Evolutionary conservation across 2,797 vertebrate species (phyloP), one percentile per base, ranked within the genome.

Genomic region (Rachycentron canadum): DNA sequence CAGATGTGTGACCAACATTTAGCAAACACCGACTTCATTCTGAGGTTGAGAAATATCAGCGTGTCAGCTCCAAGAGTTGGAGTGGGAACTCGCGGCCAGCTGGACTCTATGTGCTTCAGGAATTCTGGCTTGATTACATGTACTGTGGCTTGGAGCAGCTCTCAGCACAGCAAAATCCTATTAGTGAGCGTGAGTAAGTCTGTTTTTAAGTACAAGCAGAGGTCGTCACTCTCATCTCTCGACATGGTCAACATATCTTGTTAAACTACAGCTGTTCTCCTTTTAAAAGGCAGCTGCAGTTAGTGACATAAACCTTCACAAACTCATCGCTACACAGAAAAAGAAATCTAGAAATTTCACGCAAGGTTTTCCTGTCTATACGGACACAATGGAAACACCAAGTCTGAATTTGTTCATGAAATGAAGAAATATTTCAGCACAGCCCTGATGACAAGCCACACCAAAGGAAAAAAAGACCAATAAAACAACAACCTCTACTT

Each of bases 11-110:
- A 79, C 55, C 53, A 61, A 82, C 68, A 75, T 78, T 87, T 56
- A 43, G 61, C 73, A 77, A 82, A 84, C 2, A n/a, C 73, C 67
- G 83, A 89, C 74, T 86, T 84, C 64, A 83, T 84, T 59, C 70
- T 14, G 26, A 61, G 50, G 52, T 74, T 61, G 63, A 78, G 68
- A 41, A 7, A 69, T 65, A 76, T 82, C 61, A 49, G 43, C 59
- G 53, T 49, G 53, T 49, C 34, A 71, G 78, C 70, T 82, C 63
- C 49, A 63, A 21, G 40, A 79, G 52, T 61, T 4, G 3, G 65
- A 69, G 45, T 81, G 84, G 79, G 74, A 88, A 86, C 67, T 84
- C 87, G 82, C 64, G 70, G 66, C 73, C 84, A 86, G 84, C 78
- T 83, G 85, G 82, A 90, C 81, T 9, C 69, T 7, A 30, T 30